A percentile compares a stretch with the other conserved stretches of the same genome.
These are phyloP conservation scores for Petrocephalus microphthalmus DNA, from an alignment of 2,113 vertebrate species.

Conservation along the genomic window DNA sequence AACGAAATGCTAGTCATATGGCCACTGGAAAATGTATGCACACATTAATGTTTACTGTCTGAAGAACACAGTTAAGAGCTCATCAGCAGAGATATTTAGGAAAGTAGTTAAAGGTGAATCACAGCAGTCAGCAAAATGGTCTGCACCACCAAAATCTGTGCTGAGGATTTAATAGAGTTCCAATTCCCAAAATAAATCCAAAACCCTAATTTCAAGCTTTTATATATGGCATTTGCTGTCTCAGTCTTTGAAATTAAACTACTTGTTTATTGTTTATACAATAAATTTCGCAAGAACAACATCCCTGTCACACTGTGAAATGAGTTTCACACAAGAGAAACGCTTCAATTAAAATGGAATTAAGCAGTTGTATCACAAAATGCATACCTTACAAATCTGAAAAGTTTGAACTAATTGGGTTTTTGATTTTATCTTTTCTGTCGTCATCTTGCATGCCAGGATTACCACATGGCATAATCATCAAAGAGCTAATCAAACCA, in stretches of 20 bases:
- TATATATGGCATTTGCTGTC: background rate
- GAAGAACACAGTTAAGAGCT: background rate
- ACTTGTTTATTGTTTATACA: background rate
- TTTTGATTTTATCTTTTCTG: background rate
- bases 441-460: background rate
- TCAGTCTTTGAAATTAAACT: background rate
- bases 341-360: background rate
- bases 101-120: background rate
- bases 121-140: background rate
- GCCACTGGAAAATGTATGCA: background rate
- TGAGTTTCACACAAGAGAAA: background rate
- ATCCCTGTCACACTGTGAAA: background rate
- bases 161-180: background rate
- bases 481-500: background rate
- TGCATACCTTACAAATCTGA: constrained; percentile 10
- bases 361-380: background rate
- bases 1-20: background rate
- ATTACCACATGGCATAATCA: background rate
- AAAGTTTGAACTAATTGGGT: constrained; percentile 6
- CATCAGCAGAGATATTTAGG: background rate
- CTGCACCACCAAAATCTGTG: background rate
- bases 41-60: background rate
- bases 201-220: background rate
- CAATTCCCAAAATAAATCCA: background rate
- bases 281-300: background rate